phyloP scores from a whole-genome alignment of 2,888 invertebrate genomes.

The Ochropleura plecta region DNA sequence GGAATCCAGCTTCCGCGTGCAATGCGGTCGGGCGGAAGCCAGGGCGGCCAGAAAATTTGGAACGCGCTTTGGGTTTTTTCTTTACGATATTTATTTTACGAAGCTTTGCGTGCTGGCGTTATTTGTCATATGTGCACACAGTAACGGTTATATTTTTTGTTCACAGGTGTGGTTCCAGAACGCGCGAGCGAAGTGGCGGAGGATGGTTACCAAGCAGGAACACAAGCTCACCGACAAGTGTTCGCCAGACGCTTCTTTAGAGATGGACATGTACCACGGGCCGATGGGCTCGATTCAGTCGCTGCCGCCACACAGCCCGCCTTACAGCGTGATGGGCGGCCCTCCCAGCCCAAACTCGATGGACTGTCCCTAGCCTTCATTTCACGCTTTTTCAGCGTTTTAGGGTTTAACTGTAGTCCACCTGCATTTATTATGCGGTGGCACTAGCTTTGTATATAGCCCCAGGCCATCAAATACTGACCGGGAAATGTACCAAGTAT shows the following conservation, averaged over 20 bases:
- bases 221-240: constrained; percentile 93
- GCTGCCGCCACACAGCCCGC: constrained; percentile 93
- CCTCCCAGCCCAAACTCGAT: constrained; percentile 93
- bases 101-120: constrained; percentile 72
- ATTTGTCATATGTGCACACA: constrained; percentile 72
- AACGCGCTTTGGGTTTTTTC: constrained; percentile 55
- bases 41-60: constrained; percentile 68
- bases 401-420: constrained; percentile 28
- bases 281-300: constrained; percentile 92
- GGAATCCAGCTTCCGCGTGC: constrained; percentile 74
- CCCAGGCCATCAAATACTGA: background rate
- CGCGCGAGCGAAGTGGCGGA: constrained; percentile 97
- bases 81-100: constrained; percentile 66
- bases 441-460: constrained; percentile 22
- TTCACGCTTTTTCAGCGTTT: constrained; percentile 86
- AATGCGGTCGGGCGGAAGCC: constrained; percentile 69
- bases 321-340: constrained; percentile 92
- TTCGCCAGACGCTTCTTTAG: constrained; percentile 92
- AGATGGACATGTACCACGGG: constrained; percentile 92
- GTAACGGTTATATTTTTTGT: constrained; percentile 79
- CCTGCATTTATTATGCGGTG: background rate
- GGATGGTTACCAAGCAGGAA: constrained; percentile 96
- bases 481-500: constrained; percentile 8
- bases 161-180: constrained; percentile 98
- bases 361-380: constrained; percentile 93